A percentile compares a stretch with the other conserved stretches of the same genome.
phyloP scores from a whole-genome alignment of 1,140 invertebrate genomes.

The Drosophila nannoptera region DNA sequence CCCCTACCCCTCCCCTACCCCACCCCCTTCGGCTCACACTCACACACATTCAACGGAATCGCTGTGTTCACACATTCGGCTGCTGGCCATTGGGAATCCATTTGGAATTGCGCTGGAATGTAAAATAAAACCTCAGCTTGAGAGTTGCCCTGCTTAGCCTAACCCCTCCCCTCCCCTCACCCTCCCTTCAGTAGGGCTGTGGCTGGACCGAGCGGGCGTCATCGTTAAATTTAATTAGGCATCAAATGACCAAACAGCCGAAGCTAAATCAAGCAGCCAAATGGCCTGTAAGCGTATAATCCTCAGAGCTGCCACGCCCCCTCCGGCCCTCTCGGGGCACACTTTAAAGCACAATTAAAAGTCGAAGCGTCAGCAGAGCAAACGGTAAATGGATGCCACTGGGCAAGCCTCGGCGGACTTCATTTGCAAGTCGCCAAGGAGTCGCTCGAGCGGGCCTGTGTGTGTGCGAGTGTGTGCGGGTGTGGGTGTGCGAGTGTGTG shows the following conservation, averaged over 20 bases:
- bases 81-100: constrained; percentile 14
- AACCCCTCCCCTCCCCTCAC: no score
- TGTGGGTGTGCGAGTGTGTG: background rate
- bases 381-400: constrained; percentile 64
- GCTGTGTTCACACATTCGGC: background rate
- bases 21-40: background rate
- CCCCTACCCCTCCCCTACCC: background rate
- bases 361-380: constrained; percentile 62
- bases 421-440: constrained; percentile 57
- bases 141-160: background rate
- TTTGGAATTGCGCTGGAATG: constrained; percentile 27
- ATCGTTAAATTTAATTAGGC: constrained; percentile 79
- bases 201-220: constrained; percentile 30
- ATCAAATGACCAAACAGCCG: constrained; percentile 68
- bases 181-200: no score
- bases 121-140: constrained; percentile 41
- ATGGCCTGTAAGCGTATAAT: constrained; percentile 60
- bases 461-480: constrained; percentile 10
- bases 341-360: constrained; percentile 77
- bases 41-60: constrained; percentile 1
- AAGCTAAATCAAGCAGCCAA: constrained; percentile 71
- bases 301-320: constrained; percentile 18
- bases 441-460: constrained; percentile 40
- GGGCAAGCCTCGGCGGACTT: constrained; percentile 66
- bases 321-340: constrained; percentile 24